phyloP scores from a whole-genome alignment of 1,140 invertebrate species.

The Lineus longissimus region DNA sequence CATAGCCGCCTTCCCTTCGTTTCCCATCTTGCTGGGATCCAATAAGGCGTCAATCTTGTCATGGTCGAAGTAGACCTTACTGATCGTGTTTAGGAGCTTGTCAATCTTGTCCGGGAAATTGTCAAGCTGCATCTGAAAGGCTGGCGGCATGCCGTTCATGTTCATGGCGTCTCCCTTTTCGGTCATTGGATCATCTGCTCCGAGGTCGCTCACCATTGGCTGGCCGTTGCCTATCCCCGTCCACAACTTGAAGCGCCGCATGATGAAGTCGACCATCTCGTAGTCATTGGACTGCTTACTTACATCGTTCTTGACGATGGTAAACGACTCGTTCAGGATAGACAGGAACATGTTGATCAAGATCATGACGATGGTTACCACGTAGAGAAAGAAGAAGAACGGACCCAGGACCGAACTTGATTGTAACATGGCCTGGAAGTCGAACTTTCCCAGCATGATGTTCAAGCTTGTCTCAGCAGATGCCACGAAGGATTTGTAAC shows the following conservation, averaged over 20 bases:
- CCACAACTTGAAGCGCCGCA: slow-evolving; percentile 45
- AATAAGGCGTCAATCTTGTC: slow-evolving; percentile 30
- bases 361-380: slow-evolving; percentile 57
- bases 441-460: slow-evolving; percentile 60
- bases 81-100: slow-evolving; percentile 52
- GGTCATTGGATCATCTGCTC: not conserved
- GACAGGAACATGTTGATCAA: slow-evolving; percentile 61
- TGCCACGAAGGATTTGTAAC: slow-evolving; percentile 56
- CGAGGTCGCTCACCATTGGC: not conserved
- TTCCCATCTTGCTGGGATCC: slow-evolving; percentile 16
- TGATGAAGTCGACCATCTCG: slow-evolving; percentile 63
- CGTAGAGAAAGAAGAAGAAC: slow-evolving; percentile 58
- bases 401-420: slow-evolving; percentile 55
- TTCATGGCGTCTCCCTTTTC: not conserved
- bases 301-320: slow-evolving; percentile 58
- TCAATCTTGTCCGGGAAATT: slow-evolving; percentile 54
- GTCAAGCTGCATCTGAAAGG: slow-evolving; percentile 36
- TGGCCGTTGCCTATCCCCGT: slow-evolving; percentile 24
- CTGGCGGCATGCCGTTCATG: slow-evolving; percentile 8
- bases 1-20: slow-evolving; percentile 6
- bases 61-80: slow-evolving; percentile 51
- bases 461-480: slow-evolving; percentile 57
- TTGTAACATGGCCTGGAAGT: slow-evolving; percentile 55
- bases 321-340: slow-evolving; percentile 59
- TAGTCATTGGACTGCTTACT: slow-evolving; percentile 62